phyloP scores from a whole-genome alignment of 2,113 vertebrate species.

The Dicerorhinus sumatrensis region DNA sequence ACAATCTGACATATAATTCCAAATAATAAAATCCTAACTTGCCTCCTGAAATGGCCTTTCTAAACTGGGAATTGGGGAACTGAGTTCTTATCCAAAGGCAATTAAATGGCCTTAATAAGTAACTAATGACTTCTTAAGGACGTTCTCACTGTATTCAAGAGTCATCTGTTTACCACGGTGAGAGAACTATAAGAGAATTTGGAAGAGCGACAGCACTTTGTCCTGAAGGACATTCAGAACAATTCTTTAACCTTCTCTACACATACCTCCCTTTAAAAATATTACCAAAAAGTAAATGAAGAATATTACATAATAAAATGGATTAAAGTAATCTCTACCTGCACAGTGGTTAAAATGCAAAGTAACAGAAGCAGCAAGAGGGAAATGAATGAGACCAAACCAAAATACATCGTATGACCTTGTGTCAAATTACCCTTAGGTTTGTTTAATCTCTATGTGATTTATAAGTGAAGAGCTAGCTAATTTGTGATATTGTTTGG shows the following conservation, averaged over 20 bases:
- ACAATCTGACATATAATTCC: conserved; percentile 38
- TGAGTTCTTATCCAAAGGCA: conserved; percentile 57
- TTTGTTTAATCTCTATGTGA: conserved; percentile 72
- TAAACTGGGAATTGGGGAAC: conserved; percentile 54
- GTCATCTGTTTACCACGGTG: neutral
- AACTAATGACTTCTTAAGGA: conserved; percentile 39
- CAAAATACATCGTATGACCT: conserved; percentile 4
- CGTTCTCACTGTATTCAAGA: neutral
- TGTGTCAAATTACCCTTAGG: conserved; percentile 54
- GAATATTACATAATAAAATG: conserved; percentile 48
- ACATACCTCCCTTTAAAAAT: conserved; percentile 34
- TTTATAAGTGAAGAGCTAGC: conserved; percentile 65
- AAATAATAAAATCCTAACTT: conserved; percentile 66
- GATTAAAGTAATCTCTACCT: conserved; percentile 48
- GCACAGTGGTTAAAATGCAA: conserved; percentile 43
- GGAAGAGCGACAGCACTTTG: neutral
- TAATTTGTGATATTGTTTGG: conserved; percentile 79
- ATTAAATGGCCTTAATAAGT: conserved; percentile 60
- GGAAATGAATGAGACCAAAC: conserved; percentile 38
- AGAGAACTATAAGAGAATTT: neutral
- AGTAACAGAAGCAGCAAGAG: conserved; percentile 50
- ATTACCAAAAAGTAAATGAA: conserved; percentile 15
- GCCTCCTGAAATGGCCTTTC: conserved; percentile 49
- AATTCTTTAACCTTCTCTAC: conserved; percentile 22
- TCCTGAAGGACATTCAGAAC: conserved; percentile 37